Evolutionary conservation across 1,140 invertebrate genomes (phyloP), one percentile per base, ranked within the genome.

Genomic region (Leptinotarsa lineolata): DNA sequence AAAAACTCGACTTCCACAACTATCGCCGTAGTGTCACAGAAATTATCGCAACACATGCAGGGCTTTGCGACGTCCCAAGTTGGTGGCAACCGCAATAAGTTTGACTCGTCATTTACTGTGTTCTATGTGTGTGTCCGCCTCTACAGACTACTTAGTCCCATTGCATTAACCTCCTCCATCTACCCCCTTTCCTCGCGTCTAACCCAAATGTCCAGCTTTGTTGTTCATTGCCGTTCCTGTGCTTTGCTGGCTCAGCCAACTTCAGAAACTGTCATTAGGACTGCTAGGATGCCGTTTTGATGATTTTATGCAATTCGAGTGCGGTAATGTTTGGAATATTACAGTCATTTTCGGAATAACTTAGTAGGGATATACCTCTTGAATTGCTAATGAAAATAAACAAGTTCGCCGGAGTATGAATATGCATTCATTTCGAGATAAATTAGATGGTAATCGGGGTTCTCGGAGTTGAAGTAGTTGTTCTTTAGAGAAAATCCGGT

Each of bases 41-140:
- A 68, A 58, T 68, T 68, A 68, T 68, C 44, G 46, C 67, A 68
- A 68, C 67, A 68, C 48, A 58, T 68, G 44, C 39, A 30, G 67
- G 30, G 24, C 61, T 63, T 22, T 63, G 21, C 61, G 20, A 63
- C 11, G 61, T 22, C 12, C 67, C 44, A 45, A 68, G 46, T 45
- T 68, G 46, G 18, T 13, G 67, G 44, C 18, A 54, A 68, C 67
- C 67, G 46, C 67, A 58, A 68, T 68, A 68, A 68, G 45, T 66
- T 68, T 58, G 18, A 46, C 65, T 67, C 24, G 65, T 44, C 65
- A 67, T 30, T 45, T 67, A 68, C 48, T 54, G 16, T 58, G 67
- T 24, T 68, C 44, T 63, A 63, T 63, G 48, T 54, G 21, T 20
- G 61, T 24, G 61, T 63, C 61, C 20, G 61, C 61, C 61, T 22